Conservation (phyloP, 2,888 invertebrate species). For the Cataglyphis cursor region DNA sequence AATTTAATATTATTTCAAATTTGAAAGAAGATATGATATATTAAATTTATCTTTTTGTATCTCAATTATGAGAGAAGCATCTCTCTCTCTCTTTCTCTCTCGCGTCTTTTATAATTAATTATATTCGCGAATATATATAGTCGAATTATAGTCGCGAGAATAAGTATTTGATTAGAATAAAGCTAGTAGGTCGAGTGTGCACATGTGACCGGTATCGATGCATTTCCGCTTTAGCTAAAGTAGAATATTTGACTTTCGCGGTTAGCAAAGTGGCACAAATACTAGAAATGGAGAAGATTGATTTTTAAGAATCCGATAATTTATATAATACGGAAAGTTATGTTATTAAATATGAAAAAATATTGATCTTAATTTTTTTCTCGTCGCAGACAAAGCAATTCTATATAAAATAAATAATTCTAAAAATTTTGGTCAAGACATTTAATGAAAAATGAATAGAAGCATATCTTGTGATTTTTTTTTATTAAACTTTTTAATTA, state of each 20-base stretch:
- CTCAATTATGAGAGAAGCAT: neutral
- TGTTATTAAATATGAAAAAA: neutral
- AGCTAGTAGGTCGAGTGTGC: constrained; percentile 34
- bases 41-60: neutral
- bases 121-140: neutral
- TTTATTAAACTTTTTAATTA: constrained; percentile 3
- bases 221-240: constrained; percentile 28
- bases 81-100: neutral
- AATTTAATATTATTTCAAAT: neutral
- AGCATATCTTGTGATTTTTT: neutral
- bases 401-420: neutral
- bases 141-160: neutral
- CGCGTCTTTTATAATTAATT: constrained; percentile 18
- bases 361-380: neutral
- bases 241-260: constrained; percentile 41
- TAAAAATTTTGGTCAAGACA: neutral
- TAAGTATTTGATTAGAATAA: constrained; percentile 41
- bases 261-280: constrained; percentile 31
- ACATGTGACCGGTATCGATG: constrained; percentile 12
- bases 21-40: too few species aligned
- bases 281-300: neutral
- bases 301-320: neutral
- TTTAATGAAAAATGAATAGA: neutral
- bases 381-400: neutral
- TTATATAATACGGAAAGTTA: neutral